A percentile compares a stretch with the other conserved stretches of the same genome.
Evolutionary conservation across 2,113 vertebrate species (phyloP).

Genomic region (Nothocercus nigrocapillus): DNA sequence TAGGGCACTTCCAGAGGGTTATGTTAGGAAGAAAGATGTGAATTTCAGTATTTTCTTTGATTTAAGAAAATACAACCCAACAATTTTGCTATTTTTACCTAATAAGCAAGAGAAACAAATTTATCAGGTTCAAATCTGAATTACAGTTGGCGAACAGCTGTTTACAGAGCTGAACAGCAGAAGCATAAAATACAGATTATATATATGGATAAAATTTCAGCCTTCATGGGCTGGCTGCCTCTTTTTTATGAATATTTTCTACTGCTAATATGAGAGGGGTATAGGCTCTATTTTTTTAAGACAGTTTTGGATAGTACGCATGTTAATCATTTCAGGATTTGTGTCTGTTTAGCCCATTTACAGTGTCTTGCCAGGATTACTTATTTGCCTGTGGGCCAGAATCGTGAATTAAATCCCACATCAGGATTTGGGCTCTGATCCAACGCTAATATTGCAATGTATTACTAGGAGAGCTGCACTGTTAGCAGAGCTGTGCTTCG

Average conservation of each 20-base stretch:
- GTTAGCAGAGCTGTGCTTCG: neutral
- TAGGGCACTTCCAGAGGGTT: conserved; percentile 51
- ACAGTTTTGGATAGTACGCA: conserved; percentile 38
- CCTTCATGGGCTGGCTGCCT: conserved; percentile 34
- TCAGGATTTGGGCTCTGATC: conserved; percentile 13
- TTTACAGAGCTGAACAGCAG: conserved; percentile 74
- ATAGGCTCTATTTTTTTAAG: conserved; percentile 42
- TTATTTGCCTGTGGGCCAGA: conserved; percentile 40
- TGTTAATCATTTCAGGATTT: conserved; percentile 47
- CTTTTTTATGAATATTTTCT: conserved; percentile 66
- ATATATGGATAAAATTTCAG: conserved; percentile 66
- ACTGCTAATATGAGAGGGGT: conserved; percentile 29
- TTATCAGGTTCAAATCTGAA: conserved; percentile 70
- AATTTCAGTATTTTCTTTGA: conserved; percentile 72
- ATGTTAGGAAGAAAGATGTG: conserved; percentile 39
- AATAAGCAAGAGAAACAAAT: conserved; percentile 54
- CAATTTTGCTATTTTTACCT: conserved; percentile 43
- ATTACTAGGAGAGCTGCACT: neutral
- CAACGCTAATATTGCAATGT: neutral
- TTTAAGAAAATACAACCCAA: neutral
- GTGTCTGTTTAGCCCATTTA: conserved; percentile 34
- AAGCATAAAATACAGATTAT: conserved; percentile 59
- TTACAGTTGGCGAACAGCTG: conserved; percentile 71
- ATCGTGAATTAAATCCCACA: conserved; percentile 32
- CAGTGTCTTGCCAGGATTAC: conserved; percentile 7